A percentile compares a stretch with the other conserved stretches of the same genome.
phyloP scores from a whole-genome alignment of 2,797 vertebrate genomes.

The Eospalax fontanierii region DNA sequence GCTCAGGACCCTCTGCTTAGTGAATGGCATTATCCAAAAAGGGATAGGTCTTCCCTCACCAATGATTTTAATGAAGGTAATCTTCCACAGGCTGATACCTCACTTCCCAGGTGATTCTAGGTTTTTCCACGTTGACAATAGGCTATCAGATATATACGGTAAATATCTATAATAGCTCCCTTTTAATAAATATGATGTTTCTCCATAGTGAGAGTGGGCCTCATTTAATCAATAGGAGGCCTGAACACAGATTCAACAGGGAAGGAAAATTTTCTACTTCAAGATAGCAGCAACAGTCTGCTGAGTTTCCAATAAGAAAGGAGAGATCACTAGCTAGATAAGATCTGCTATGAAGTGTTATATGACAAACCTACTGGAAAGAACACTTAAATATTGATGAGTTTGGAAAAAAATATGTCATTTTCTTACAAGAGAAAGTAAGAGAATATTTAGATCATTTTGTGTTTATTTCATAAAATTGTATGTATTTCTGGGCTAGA shows the following conservation, averaged over 20 bases:
- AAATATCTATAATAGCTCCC: neutral
- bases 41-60: neutral
- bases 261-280: neutral
- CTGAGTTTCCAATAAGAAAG: neutral
- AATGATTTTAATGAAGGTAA: neutral
- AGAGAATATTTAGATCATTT: neutral
- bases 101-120: no score
- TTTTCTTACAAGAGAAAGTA: neutral
- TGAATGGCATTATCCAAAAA: neutral
- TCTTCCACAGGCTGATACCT: neutral
- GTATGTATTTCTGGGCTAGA: neutral
- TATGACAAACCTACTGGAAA: neutral
- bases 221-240: neutral
- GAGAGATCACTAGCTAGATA: no score
- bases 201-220: neutral
- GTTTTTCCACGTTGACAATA: no score
- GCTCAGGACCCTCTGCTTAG: neutral
- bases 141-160: neutral
- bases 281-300: neutral
- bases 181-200: neutral
- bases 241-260: neutral
- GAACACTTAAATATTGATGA: neutral
- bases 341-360: neutral
- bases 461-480: constrained; percentile 23
- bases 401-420: neutral